Evolutionary conservation across 2,888 invertebrate species (phyloP).

Genomic region (Atrina japonica): DNA sequence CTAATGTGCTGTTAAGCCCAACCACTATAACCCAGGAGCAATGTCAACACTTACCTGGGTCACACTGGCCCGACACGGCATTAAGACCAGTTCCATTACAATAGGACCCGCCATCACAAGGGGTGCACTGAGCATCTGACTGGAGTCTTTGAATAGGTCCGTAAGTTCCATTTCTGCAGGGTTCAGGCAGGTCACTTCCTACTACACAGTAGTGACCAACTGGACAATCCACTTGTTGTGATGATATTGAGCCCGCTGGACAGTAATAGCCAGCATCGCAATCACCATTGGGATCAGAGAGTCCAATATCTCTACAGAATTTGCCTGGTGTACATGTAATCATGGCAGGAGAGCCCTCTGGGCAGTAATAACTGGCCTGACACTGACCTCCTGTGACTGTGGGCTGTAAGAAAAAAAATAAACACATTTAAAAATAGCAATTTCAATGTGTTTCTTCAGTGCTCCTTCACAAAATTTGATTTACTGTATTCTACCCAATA

Average conservation of each 20-base stretch:
- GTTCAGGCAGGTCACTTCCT: conserved; percentile 67
- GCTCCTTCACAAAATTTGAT: too few species aligned
- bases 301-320: conserved; percentile 72
- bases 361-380: conserved; percentile 74
- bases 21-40: too few species aligned
- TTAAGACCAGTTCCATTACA: conserved; percentile 72
- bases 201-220: conserved; percentile 70
- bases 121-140: conserved; percentile 61
- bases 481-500: too few species aligned
- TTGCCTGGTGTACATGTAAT: conserved; percentile 73
- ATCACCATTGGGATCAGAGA: conserved; percentile 63
- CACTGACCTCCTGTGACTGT: conserved; percentile 74
- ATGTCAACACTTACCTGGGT: conserved; percentile 53
- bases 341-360: conserved; percentile 68
- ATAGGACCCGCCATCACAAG: conserved; percentile 71
- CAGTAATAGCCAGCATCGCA: conserved; percentile 75
- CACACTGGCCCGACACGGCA: conserved; percentile 65
- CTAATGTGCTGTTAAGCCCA: too few species aligned
- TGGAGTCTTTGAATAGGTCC: conserved; percentile 55
- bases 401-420: conserved; percentile 72
- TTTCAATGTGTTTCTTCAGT: too few species aligned
- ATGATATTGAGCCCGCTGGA: conserved; percentile 62
- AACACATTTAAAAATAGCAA: too few species aligned
- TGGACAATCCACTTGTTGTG: conserved; percentile 62
- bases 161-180: conserved; percentile 77